Percentiles rank a stretch among this genome's conserved stretches.
Conservation (phyloP, 1,140 invertebrate species). For the Probaryconus sp. region DNA sequence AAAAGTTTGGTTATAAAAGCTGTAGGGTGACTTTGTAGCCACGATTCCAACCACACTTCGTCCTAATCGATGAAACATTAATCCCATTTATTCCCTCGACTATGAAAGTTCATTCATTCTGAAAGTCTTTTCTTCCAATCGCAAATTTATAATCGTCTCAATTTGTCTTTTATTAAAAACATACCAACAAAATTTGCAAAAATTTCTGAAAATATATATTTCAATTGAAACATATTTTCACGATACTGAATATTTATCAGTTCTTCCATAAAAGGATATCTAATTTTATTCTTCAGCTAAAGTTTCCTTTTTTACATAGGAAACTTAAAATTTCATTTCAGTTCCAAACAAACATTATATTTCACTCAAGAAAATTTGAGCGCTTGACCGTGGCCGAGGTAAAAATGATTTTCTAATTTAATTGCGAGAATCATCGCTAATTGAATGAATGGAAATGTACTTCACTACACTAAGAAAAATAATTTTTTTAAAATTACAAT, state of each 20-base stretch:
- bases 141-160: conserved; percentile 50
- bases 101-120: conserved; percentile 55
- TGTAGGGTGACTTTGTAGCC: conserved; percentile 41
- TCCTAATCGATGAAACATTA: conserved; percentile 55
- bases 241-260: no score
- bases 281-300: no score
- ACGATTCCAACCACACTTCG: conserved; percentile 39
- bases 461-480: no score
- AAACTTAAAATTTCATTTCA: neutral
- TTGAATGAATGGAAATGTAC: conserved; percentile 24
- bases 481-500: no score
- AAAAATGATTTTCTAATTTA: conserved; percentile 15
- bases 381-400: neutral
- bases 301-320: no score
- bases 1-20: conserved; percentile 49
- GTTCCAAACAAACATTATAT: neutral
- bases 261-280: no score
- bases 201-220: no score
- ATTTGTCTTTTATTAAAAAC: conserved; percentile 18
- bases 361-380: conserved; percentile 3
- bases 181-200: conserved; percentile 11
- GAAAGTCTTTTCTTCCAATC: conserved; percentile 42
- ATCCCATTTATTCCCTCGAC: conserved; percentile 45
- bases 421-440: conserved; percentile 21
- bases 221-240: no score